These are phyloP conservation scores for Andrena fulva DNA, from an alignment of 2,888 invertebrate species.

Conservation along the genomic window DNA sequence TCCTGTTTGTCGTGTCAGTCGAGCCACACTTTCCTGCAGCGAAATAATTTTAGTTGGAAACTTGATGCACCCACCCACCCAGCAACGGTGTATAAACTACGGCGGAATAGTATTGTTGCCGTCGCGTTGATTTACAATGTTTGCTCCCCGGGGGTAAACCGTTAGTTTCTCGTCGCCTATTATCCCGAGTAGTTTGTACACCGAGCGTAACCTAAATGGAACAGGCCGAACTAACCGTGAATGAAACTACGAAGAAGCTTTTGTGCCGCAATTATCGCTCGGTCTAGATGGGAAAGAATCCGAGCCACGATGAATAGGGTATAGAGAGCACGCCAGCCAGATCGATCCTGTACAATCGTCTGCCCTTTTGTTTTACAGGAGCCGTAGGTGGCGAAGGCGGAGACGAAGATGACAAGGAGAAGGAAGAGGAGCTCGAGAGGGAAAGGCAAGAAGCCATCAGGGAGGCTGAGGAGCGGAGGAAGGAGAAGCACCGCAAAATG, in stretches of 20 bases:
- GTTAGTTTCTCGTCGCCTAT: conserved; percentile 53
- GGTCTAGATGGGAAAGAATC: neutral
- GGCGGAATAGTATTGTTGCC: conserved; percentile 27
- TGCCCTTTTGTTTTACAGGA: conserved; percentile 86
- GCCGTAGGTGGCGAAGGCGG: conserved; percentile 96
- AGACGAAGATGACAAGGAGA: conserved; percentile 98
- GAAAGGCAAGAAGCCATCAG: conserved; percentile 98
- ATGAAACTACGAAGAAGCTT: conserved; percentile 2
- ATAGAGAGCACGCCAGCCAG: neutral
- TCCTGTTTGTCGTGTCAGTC: conserved; percentile 13
- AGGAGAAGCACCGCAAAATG: conserved; percentile 99
- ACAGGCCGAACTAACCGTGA: conserved; percentile 5
- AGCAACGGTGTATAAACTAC: conserved; percentile 34
- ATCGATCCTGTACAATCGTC: neutral
- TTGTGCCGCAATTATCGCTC: neutral
- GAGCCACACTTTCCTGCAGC: conserved; percentile 9
- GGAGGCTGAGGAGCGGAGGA: conserved; percentile 98
- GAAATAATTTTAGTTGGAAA: conserved; percentile 48
- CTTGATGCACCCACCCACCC: conserved; percentile 19
- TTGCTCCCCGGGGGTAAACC: conserved; percentile 52
- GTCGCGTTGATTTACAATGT: conserved; percentile 57
- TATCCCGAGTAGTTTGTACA: conserved; percentile 45
- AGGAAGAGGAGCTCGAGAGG: conserved; percentile 99
- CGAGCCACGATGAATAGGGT: too few relatives aligned
- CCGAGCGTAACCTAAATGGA: conserved; percentile 26